Evolutionary conservation across 1,140 invertebrate species (phyloP).

Genomic region (Dinoponera quadriceps): DNA sequence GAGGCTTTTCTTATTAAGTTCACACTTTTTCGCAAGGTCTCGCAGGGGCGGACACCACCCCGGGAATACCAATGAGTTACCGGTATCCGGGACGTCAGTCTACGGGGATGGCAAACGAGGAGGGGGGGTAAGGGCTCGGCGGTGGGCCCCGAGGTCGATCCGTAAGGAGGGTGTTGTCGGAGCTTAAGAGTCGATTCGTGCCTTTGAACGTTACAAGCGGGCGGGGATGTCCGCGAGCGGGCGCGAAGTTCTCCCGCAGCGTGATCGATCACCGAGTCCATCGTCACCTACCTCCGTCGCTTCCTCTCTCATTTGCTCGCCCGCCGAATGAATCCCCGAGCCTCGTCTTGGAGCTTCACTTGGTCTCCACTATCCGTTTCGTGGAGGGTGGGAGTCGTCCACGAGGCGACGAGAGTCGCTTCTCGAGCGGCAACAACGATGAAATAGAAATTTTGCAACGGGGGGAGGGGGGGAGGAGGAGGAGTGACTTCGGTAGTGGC

Average conservation of each 20-base stretch:
- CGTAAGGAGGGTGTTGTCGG: slow-evolving; percentile 56
- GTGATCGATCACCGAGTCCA: slow-evolving; percentile 50
- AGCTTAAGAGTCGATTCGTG: slow-evolving; percentile 67
- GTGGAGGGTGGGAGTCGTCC: no score
- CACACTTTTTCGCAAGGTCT: slow-evolving; percentile 85
- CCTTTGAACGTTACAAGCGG: slow-evolving; percentile 39
- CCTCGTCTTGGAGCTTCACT: no score
- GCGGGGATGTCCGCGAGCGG: slow-evolving; percentile 41
- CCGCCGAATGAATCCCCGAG: slow-evolving; percentile 9
- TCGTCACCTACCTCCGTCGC: slow-evolving; percentile 34
- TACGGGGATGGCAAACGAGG: slow-evolving; percentile 51
- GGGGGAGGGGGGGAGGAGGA: no score
- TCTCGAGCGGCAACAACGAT: no score
- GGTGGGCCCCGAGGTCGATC: slow-evolving; percentile 60
- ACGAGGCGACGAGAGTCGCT: background rate
- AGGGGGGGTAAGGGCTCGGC: slow-evolving; percentile 42
- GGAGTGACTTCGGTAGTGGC: slow-evolving; percentile 1
- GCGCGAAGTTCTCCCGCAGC: slow-evolving; percentile 1
- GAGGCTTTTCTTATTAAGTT: slow-evolving; percentile 86
- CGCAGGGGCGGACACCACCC: slow-evolving; percentile 74
- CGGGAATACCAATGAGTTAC: slow-evolving; percentile 83
- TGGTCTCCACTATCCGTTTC: no score
- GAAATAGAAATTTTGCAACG: slow-evolving; percentile 34
- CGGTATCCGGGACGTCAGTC: slow-evolving; percentile 65
- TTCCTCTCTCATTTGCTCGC: slow-evolving; percentile 1